Evolutionary conservation across 1,140 invertebrate species (phyloP).

Genomic region (Anastatus disparis): DNA sequence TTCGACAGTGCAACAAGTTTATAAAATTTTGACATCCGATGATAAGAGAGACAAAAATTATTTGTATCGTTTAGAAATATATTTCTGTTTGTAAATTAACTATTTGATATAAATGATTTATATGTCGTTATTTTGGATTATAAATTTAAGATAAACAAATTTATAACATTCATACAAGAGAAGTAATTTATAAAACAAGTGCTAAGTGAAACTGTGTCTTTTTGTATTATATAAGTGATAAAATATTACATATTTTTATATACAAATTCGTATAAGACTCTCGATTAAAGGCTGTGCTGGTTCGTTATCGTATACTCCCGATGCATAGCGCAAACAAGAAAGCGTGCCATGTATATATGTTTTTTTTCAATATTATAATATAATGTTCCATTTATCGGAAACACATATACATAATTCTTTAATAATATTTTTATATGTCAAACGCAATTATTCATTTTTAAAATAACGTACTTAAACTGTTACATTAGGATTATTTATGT

Average conservation of each 20-base stretch:
- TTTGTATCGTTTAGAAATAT: background rate
- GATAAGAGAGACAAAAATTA: background rate
- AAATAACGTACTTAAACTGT: slow-evolving; percentile 14
- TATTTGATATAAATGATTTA: background rate
- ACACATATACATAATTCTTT: background rate
- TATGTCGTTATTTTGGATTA: background rate
- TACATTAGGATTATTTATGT: slow-evolving; percentile 3
- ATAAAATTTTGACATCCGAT: background rate
- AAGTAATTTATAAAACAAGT: no score
- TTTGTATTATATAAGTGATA: no score
- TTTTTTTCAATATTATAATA: background rate
- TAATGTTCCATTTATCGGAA: background rate
- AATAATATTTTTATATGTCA: background rate
- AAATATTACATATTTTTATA: no score
- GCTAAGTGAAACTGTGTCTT: no score
- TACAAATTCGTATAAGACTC: background rate
- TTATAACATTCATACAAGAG: background rate
- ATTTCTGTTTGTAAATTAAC: background rate
- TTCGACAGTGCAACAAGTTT: background rate
- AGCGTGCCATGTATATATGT: slow-evolving; percentile 2
- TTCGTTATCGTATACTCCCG: slow-evolving; percentile 7
- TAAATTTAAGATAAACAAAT: background rate
- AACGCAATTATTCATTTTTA: background rate
- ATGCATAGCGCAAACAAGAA: background rate
- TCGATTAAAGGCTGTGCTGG: slow-evolving; percentile 6